phyloP scores from a whole-genome alignment of 2,888 invertebrate species.

The Drosophila neotestacea region DNA sequence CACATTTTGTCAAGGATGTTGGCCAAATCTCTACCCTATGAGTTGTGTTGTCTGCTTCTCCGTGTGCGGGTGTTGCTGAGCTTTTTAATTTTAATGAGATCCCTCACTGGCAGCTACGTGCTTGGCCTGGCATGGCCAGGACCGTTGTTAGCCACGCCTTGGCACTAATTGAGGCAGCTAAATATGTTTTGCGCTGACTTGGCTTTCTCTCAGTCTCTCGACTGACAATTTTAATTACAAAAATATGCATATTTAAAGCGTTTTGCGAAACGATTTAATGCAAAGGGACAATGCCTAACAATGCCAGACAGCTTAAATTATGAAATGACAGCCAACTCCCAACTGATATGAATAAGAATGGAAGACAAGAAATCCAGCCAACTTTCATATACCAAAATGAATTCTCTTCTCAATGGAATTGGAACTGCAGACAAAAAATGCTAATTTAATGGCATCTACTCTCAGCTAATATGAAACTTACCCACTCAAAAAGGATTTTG shows the following conservation, averaged over 20 bases:
- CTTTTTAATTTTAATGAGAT: constrained; percentile 79
- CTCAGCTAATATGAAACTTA: constrained; percentile 42
- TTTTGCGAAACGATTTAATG: constrained; percentile 45
- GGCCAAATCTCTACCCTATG: constrained; percentile 31
- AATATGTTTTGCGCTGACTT: constrained; percentile 72
- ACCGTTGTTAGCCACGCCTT: constrained; percentile 64
- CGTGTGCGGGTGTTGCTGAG: constrained; percentile 56
- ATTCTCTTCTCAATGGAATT: background rate
- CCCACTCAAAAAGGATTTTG: constrained; percentile 21
- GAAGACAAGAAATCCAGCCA: background rate
- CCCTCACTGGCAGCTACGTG: constrained; percentile 78
- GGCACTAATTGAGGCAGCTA: constrained; percentile 75
- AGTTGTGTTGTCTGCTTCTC: constrained; percentile 31
- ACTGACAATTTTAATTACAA: constrained; percentile 72
- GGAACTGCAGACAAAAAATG: constrained; percentile 30
- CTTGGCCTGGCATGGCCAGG: constrained; percentile 24
- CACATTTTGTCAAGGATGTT: constrained; percentile 42
- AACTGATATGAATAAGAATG: constrained; percentile 37
- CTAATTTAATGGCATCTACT: constrained; percentile 58
- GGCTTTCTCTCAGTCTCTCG: constrained; percentile 16
- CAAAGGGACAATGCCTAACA: constrained; percentile 52
- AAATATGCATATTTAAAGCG: constrained; percentile 75
- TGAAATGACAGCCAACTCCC: constrained; percentile 26
- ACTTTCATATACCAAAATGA: constrained; percentile 2
- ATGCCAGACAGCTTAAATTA: constrained; percentile 46